Conservation (phyloP, 2,113 vertebrate genomes). For the Ophthalmolycus amberensis region DNA sequence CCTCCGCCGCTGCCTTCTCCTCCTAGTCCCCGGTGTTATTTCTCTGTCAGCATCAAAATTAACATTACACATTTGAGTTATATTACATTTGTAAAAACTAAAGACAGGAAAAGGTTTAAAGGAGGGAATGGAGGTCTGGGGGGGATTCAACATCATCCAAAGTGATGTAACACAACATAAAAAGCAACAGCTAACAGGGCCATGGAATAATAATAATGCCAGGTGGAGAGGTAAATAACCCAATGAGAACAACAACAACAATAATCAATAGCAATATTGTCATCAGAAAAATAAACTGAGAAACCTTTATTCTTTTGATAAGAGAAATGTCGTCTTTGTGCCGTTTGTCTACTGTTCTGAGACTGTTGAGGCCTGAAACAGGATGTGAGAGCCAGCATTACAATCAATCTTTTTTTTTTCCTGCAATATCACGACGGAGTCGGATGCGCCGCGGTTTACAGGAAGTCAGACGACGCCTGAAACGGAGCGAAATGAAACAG, state of each 20-base stretch:
- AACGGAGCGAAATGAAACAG: slow-evolving; percentile 42
- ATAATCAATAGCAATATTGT: slow-evolving; percentile 76
- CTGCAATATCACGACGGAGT: slow-evolving; percentile 34
- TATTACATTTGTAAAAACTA: slow-evolving; percentile 80
- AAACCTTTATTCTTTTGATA: slow-evolving; percentile 47
- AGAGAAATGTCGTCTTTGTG: slow-evolving; percentile 64
- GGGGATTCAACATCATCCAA: slow-evolving; percentile 47
- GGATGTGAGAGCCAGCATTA: slow-evolving; percentile 32
- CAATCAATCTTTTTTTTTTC: slow-evolving; percentile 34
- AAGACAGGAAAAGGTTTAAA: slow-evolving; percentile 56
- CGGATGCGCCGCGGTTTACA: slow-evolving; percentile 29
- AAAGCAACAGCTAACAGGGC: slow-evolving; percentile 70
- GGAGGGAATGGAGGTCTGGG: slow-evolving; percentile 51
- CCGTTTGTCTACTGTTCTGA: slow-evolving; percentile 37
- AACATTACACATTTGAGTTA: slow-evolving; percentile 79
- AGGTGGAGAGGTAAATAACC: slow-evolving; percentile 68
- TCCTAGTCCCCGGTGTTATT: slow-evolving; percentile 57
- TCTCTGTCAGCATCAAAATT: slow-evolving; percentile 74
- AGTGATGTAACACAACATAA: slow-evolving; percentile 68
- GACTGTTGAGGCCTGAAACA: slow-evolving; percentile 44
- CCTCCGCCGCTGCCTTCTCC: slow-evolving; percentile 33
- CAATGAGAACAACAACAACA: slow-evolving; percentile 75
- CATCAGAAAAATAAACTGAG: slow-evolving; percentile 71
- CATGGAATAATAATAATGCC: slow-evolving; percentile 73
- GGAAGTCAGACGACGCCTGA: slow-evolving; percentile 43